Base-by-base conservation (phyloP, 2,888 invertebrate genomes). In the Agrotis puta region DNA sequence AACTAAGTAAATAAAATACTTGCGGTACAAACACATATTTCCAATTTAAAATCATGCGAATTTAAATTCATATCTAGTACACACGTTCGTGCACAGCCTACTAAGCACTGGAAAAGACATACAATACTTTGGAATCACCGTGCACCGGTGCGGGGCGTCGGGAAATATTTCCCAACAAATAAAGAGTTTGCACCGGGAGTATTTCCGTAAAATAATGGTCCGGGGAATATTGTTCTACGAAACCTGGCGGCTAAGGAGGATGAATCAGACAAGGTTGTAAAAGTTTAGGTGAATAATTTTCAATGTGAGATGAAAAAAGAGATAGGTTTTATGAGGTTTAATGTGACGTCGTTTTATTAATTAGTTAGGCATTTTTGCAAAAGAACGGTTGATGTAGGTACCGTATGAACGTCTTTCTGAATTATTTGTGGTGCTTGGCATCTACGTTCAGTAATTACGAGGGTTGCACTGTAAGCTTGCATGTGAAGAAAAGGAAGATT, bases 131-230 rank as follows among this genome's bases (percentile, higher is more conserved):
- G 13, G 50, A 64, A 71, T 65, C 78, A 62, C 64, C 63, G 43
- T 4, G 47, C 51, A 58, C 54, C 43, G 48, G 18, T 24, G 43
- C 54, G 51, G 39, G 54, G 70, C 24, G 64, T 59, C 50, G 58
- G 51, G 14, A 77, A 79, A 72, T 72, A 77, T 79, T 77, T 68
- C 58, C 18, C 33, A 68, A 63, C 72, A 82, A 82, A 77, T 79
- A 82, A 78, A 77, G 69, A 76, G 71, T 67, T 77, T 68, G 24
- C 71, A 67, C 71, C 27, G 20, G 48, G 33, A 63, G 64, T 65
- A 71, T 77, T 82, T 77, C 50, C 53, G 72, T 43, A 58, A 82
- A 71, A 72, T 82, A 68, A 82, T 71, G 58, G 62, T 43, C 20
- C 51, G n/a, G 39, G 54, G 57, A 71, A 70, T 62, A 77, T 71